These are phyloP conservation scores for Stegana nigrithorax DNA, from an alignment of 2,888 invertebrate genomes.

Conservation along the genomic window DNA sequence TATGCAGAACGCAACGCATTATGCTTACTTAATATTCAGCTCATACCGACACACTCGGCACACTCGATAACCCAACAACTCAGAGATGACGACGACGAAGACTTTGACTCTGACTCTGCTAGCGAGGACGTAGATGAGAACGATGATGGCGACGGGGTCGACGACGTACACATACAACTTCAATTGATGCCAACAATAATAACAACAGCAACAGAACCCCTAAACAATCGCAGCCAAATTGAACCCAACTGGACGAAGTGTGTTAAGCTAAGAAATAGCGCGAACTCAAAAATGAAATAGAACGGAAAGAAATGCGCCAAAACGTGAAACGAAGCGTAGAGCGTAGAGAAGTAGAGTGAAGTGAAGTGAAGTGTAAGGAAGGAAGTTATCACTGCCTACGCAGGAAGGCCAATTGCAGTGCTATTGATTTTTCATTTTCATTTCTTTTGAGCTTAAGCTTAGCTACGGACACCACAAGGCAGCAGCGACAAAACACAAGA, in stretches of 20 bases:
- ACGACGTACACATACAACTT: constrained; percentile 2
- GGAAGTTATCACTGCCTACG: constrained; percentile 22
- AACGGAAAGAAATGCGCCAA: no score
- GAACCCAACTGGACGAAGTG: no score
- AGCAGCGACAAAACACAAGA: background rate
- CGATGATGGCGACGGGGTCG: background rate
- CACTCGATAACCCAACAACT: no score
- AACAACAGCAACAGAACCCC: background rate
- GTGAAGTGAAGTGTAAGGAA: background rate
- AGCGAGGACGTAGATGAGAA: background rate
- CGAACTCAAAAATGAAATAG: no score
- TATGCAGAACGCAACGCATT: constrained; percentile 23
- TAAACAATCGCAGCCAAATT: no score
- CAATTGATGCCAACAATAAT: background rate
- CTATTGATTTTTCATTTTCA: constrained; percentile 53
- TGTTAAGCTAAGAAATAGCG: no score
- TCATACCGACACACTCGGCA: constrained; percentile 34
- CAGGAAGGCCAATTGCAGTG: constrained; percentile 51
- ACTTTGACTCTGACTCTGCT: background rate
- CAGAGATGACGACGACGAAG: no score
- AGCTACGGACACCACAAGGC: background rate
- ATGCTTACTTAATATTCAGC: constrained; percentile 49
- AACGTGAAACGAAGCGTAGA: no score
- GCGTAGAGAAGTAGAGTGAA: no score
- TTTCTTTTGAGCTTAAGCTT: constrained; percentile 31